Conservation (phyloP, 2,113 vertebrate genomes). For the Colinus virginianus region DNA sequence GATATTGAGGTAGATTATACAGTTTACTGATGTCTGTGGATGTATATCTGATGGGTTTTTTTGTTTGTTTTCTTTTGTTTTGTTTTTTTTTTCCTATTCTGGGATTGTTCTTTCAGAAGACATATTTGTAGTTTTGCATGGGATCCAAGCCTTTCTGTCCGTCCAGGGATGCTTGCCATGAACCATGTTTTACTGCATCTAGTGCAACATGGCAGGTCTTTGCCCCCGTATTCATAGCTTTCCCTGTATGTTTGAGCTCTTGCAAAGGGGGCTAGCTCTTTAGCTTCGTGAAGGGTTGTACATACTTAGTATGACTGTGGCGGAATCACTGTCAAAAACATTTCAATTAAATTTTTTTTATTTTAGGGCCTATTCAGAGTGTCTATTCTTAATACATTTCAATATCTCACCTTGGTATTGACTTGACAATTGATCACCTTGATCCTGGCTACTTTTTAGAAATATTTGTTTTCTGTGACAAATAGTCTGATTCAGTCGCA, state of each 20-base stretch:
- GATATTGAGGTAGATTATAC: not conserved
- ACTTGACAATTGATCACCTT: not conserved
- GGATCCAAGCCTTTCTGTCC: not conserved
- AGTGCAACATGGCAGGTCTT: not conserved
- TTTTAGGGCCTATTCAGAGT: not conserved
- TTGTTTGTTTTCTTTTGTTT: not conserved
- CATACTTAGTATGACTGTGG: not conserved
- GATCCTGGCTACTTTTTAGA: not conserved
- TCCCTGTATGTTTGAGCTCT: not conserved
- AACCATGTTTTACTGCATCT: not conserved
- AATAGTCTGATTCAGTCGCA: not conserved
- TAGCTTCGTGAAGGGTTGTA: not conserved
- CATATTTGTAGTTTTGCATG: not conserved
- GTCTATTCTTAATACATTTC: not conserved
- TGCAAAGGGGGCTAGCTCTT: not conserved
- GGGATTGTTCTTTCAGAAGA: not conserved
- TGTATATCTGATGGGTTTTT: not conserved
- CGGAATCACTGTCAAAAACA: not conserved
- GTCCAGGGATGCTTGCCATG: not conserved
- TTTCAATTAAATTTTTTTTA: not conserved
- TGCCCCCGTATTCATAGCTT: not conserved
- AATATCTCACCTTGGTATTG: not conserved
- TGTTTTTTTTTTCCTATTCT: not conserved
- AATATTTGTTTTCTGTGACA: not conserved
- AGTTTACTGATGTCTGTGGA: not conserved